These are phyloP conservation scores for Hirundo rustica DNA, from an alignment of 2,797 vertebrate species.

Conservation along the genomic window DNA sequence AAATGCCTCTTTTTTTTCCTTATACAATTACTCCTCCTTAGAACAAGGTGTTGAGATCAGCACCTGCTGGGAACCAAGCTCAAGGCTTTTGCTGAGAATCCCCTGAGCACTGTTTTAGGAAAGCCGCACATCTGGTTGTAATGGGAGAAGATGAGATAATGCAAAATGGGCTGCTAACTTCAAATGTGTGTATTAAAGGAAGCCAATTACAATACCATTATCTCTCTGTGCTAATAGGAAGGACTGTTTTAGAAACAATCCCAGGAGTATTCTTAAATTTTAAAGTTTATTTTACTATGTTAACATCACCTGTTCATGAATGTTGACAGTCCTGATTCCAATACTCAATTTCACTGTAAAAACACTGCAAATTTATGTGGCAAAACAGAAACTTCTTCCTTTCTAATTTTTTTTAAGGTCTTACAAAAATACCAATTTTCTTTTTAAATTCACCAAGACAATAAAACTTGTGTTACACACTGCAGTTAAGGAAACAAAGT, in stretches of 20 bases:
- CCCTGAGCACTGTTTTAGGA: background rate
- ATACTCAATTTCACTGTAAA: conserved; percentile 21
- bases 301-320: conserved; percentile 51
- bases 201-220: background rate
- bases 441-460: background rate
- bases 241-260: background rate
- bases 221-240: background rate
- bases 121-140: background rate
- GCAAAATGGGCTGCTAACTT: background rate
- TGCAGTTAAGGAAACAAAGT: background rate
- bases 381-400: background rate
- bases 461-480: background rate
- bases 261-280: conserved; percentile 44
- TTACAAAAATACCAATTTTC: background rate
- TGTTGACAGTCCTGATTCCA: conserved; percentile 29
- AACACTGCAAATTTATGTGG: background rate
- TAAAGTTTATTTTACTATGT: conserved; percentile 53
- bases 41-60: background rate
- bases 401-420: background rate
- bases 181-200: background rate
- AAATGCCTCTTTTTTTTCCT: background rate
- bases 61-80: background rate
- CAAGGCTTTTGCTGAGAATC: background rate
- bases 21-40: background rate
- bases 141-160: background rate